Evolutionary conservation across 1,140 invertebrate species (phyloP), one percentile per base, ranked within the genome.

Genomic region (Rhynchophorus ferrugineus): DNA sequence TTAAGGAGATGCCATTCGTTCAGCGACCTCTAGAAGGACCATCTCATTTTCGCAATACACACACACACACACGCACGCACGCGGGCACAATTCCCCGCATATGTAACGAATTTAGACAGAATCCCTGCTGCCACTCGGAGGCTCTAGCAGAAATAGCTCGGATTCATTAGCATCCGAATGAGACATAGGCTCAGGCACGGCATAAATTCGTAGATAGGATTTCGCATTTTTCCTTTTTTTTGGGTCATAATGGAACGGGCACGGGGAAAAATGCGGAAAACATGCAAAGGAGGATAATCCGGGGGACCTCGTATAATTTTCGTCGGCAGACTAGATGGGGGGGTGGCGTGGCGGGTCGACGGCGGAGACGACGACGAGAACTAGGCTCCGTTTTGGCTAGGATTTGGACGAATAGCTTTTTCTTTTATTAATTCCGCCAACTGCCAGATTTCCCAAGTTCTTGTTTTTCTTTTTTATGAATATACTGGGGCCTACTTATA

Each of bases 21-120:
- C 45, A 47, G 20, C 45, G 45, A 37, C 34, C 45, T 17, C 45
- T 36, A 13, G 45, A 29, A 29, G 19, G 45, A 47, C 17, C 33
- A 47, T 47, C 45, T 47, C 33, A 47, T 47, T 47, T 47, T 47
- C 33, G 34, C n/a, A n/a, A n/a, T n/a, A n/a, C n/a, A n/a, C n/a
- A n/a, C n/a, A n/a, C n/a, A n/a, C n/a, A n/a, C n/a, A n/a, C n/a
- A n/a, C n/a, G n/a, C n/a, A n/a, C n/a, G n/a, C 34, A 47, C 45
- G 17, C 45, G 45, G 5, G 5, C 45, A 47, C 34, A 47, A 47
- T 33, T 47, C 18, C 21, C n/a, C 33, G 34, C 33, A 21, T 33
- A 47, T 34, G 45, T 47, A 47, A 47, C 45, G 45, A 36, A 47
- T 47, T 47, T 47, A 47, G 45, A 29, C 45, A n/a, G 20, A 47